Evolutionary conservation across 2,888 invertebrate genomes (phyloP).

Genomic region (Athripsodes cinereus): DNA sequence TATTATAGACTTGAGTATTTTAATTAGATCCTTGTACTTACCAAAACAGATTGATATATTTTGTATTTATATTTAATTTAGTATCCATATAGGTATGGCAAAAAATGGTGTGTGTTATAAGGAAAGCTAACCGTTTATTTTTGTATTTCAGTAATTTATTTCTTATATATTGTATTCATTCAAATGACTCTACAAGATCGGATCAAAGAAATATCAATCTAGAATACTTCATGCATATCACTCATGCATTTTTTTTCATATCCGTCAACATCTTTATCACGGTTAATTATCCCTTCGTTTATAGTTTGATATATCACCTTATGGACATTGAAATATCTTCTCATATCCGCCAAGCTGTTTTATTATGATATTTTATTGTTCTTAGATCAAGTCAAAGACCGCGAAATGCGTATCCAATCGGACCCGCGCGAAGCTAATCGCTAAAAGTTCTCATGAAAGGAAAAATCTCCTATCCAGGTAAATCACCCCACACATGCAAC

Average conservation of each 20-base stretch:
- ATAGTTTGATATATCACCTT: not conserved
- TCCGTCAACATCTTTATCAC: conserved; percentile 2
- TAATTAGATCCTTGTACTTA: too few species aligned
- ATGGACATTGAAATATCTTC: not conserved
- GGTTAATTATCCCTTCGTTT: not conserved
- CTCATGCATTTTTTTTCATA: not conserved
- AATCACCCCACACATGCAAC: not conserved
- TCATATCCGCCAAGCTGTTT: not conserved
- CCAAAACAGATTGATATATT: too few species aligned
- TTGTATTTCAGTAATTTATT: too few species aligned
- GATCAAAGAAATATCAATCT: too few species aligned
- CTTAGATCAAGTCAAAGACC: not conserved
- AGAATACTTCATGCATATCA: too few species aligned
- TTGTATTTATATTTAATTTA: too few species aligned
- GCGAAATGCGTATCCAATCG: conserved; percentile 10
- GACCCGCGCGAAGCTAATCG: conserved; percentile 15
- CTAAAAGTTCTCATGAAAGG: conserved; percentile 3
- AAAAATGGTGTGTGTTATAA: too few species aligned
- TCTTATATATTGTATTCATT: too few species aligned
- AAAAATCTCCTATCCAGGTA: not conserved
- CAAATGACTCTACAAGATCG: too few species aligned
- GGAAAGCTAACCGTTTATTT: too few species aligned
- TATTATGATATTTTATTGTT: not conserved
- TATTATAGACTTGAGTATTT: not conserved
- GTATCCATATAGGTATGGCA: too few species aligned